Evolutionary conservation across 2,797 vertebrate species (phyloP).

Genomic region (Lateolabrax maculatus): DNA sequence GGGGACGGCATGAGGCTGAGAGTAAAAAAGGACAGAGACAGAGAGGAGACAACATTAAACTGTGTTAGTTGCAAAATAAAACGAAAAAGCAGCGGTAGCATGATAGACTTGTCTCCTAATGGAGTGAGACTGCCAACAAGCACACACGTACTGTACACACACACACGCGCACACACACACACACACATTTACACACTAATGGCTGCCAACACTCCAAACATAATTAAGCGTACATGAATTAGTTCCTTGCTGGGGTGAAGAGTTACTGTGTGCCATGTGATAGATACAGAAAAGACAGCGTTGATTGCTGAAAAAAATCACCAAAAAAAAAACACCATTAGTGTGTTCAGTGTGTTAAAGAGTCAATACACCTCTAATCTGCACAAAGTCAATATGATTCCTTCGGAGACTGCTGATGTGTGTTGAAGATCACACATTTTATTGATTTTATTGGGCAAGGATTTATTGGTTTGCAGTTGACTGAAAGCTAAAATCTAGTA

Average conservation of each 20-base stretch:
- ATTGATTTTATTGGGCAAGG: neutral
- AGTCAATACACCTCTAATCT: neutral
- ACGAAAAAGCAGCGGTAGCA: neutral
- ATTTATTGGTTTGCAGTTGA: neutral
- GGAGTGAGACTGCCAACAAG: constrained; percentile 10
- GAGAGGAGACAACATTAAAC: neutral
- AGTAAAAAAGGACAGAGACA: constrained; percentile 7
- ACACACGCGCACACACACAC: neutral
- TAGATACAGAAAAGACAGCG: constrained; percentile 7
- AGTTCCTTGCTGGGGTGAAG: constrained; percentile 18
- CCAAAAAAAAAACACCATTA: neutral
- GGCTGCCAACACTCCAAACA: constrained; percentile 20
- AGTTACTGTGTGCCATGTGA: constrained; percentile 16
- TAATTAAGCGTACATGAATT: constrained; percentile 52
- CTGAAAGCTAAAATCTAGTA: neutral
- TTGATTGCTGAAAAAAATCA: neutral
- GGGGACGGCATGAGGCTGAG: neutral
- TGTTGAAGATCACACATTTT: neutral
- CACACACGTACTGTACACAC: constrained; percentile 4
- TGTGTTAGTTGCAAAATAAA: neutral
- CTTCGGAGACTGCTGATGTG: neutral
- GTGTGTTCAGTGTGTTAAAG: neutral
- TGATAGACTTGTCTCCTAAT: constrained; percentile 32
- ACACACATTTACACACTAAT: constrained; percentile 22
- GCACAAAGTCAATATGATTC: neutral